These are phyloP conservation scores for Arctocebus calabarensis DNA, from an alignment of 2,797 vertebrate species.

Conservation along the genomic window DNA sequence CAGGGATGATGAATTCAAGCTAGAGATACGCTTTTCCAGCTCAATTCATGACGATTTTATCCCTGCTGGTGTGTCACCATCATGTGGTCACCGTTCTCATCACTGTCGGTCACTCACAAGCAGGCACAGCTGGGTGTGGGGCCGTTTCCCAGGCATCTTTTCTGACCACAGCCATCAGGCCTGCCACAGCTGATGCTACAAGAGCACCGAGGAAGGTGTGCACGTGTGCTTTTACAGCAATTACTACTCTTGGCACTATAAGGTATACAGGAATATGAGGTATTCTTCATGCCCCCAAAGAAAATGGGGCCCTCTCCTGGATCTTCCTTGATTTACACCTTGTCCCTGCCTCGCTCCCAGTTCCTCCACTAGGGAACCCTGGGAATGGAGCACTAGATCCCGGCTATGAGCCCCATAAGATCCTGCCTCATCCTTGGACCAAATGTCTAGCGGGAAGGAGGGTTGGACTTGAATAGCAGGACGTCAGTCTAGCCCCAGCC, in stretches of 20 bases:
- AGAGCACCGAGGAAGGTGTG: fast-evolving
- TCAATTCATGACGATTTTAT: neutral
- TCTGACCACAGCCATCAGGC: no score
- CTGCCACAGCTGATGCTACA: fast-evolving
- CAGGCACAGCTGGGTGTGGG: neutral
- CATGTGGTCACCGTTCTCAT: neutral
- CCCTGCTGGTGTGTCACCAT: neutral
- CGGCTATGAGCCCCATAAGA: fast-evolving
- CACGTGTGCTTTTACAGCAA: fast-evolving
- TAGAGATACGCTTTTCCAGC: neutral
- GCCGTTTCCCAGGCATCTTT: neutral
- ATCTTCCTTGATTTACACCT: neutral
- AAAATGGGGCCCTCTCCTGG: neutral
- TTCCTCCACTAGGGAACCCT: neutral
- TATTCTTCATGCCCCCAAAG: neutral
- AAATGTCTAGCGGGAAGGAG: neutral
- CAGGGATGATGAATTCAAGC: neutral
- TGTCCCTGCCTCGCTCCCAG: neutral
- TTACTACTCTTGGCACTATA: neutral
- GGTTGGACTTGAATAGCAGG: neutral
- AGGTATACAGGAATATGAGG: neutral
- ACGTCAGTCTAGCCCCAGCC: no score
- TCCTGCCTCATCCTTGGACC: neutral
- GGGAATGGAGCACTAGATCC: neutral
- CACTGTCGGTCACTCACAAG: neutral